These are phyloP conservation scores for Drosophila borborema DNA, from an alignment of 2,888 invertebrate species.

Conservation along the genomic window DNA sequence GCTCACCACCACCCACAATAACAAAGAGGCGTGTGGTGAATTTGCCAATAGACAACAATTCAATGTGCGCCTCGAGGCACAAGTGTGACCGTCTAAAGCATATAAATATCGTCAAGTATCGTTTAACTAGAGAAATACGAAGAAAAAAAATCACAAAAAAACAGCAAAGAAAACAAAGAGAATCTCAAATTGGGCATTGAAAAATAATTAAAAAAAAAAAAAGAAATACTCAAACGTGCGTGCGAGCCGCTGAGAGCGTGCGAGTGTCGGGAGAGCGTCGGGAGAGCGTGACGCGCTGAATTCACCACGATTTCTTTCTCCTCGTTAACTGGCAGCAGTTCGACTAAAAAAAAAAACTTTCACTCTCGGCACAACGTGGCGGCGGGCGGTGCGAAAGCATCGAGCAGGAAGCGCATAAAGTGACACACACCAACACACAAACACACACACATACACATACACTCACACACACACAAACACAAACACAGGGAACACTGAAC, in stretches of 20 bases:
- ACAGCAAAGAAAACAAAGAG: constrained; percentile 12
- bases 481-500: constrained; percentile 1
- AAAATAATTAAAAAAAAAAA: constrained; percentile 8
- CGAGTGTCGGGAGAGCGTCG: not conserved
- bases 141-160: not conserved
- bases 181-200: constrained; percentile 7
- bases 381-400: constrained; percentile 63
- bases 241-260: constrained; percentile 22
- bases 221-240: constrained; percentile 23
- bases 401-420: constrained; percentile 76
- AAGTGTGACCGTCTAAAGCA: constrained; percentile 17
- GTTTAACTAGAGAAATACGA: not conserved
- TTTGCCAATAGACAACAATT: constrained; percentile 42
- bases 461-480: constrained; percentile 18
- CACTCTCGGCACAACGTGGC: constrained; percentile 79
- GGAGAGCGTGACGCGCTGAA: constrained; percentile 29
- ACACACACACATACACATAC: constrained; percentile 20
- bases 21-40: constrained; percentile 53
- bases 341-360: constrained; percentile 60
- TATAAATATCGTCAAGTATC: constrained; percentile 17
- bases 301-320: constrained; percentile 58
- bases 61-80: constrained; percentile 16
- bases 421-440: constrained; percentile 66
- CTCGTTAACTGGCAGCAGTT: constrained; percentile 35
- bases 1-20: constrained; percentile 40